A percentile compares a stretch with the other conserved stretches of the same genome.
Evolutionary conservation across 2,113 vertebrate species (phyloP).

Genomic region (Megaceryle maxima): DNA sequence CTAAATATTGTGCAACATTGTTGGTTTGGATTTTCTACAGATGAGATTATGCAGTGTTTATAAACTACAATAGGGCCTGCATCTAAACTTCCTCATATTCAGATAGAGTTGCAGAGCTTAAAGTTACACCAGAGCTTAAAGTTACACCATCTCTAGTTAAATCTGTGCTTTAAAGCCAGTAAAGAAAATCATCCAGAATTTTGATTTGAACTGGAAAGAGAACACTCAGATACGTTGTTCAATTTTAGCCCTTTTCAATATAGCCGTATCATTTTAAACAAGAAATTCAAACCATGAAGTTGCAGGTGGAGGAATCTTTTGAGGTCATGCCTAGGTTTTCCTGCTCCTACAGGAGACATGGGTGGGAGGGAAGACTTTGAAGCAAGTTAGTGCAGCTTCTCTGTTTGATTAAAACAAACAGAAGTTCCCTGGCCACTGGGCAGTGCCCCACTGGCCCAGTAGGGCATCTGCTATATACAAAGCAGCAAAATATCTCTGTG

Average conservation of each 20-base stretch:
- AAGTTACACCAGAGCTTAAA: neutral
- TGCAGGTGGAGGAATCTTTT: neutral
- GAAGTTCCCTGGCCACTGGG: neutral
- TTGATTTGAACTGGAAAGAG: neutral
- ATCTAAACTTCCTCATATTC: neutral
- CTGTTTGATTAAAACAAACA: neutral
- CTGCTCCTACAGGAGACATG: neutral
- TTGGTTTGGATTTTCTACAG: conserved; percentile 52
- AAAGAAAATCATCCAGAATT: neutral
- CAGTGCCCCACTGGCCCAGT: too few relatives aligned
- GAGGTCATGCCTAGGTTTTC: neutral
- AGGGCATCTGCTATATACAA: neutral
- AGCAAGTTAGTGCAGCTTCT: neutral
- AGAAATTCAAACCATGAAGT: neutral
- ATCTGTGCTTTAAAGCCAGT: neutral
- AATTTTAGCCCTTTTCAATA: neutral
- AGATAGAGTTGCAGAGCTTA: neutral
- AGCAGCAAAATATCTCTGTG: conserved; percentile 34
- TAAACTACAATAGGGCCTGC: neutral
- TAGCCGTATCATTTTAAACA: neutral
- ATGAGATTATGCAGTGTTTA: conserved; percentile 11
- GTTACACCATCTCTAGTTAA: neutral
- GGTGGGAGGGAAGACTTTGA: neutral
- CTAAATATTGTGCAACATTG: conserved; percentile 42
- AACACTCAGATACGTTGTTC: neutral